A percentile compares a stretch with the other conserved stretches of the same genome.
Evolutionary conservation across 2,888 invertebrate genomes (phyloP).

Genomic region (Archaeoteleia sp.): DNA sequence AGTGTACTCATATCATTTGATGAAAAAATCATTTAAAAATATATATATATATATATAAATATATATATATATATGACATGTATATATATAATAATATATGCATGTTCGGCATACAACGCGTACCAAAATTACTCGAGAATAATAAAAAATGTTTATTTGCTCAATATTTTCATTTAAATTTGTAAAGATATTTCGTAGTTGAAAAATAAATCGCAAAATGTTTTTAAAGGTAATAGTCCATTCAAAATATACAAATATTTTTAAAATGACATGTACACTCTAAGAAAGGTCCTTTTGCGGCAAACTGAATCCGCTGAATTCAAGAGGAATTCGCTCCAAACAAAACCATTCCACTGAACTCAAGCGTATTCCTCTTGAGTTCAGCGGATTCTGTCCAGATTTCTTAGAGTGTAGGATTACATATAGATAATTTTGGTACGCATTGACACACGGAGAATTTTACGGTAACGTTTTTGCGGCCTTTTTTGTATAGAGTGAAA

Average conservation of each 20-base stretch:
- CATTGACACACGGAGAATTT: slow-evolving; percentile 44
- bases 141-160: slow-evolving; percentile 30
- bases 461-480: slow-evolving; percentile 53
- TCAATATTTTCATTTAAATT: too few species aligned
- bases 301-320: too few species aligned
- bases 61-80: slow-evolving; percentile 23
- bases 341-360: too few species aligned
- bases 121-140: slow-evolving; percentile 30
- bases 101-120: slow-evolving; percentile 8
- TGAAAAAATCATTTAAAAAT: slow-evolving; percentile 63
- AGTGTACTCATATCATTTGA: slow-evolving; percentile 74
- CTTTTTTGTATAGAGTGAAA: slow-evolving; percentile 46
- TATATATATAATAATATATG: slow-evolving; percentile 23
- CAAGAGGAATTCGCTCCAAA: too few species aligned
- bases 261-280: too few species aligned
- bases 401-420: too few species aligned
- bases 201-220: neutral
- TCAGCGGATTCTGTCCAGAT: too few species aligned
- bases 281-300: too few species aligned
- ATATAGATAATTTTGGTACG: slow-evolving; percentile 26
- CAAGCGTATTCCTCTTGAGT: too few species aligned
- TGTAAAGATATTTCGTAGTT: too few species aligned
- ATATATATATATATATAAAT: slow-evolving; percentile 44
- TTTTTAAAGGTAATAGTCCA: too few species aligned
- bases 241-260: too few species aligned